phyloP scores from a whole-genome alignment of 2,888 invertebrate genomes.

The Chelonus formosanus region DNA sequence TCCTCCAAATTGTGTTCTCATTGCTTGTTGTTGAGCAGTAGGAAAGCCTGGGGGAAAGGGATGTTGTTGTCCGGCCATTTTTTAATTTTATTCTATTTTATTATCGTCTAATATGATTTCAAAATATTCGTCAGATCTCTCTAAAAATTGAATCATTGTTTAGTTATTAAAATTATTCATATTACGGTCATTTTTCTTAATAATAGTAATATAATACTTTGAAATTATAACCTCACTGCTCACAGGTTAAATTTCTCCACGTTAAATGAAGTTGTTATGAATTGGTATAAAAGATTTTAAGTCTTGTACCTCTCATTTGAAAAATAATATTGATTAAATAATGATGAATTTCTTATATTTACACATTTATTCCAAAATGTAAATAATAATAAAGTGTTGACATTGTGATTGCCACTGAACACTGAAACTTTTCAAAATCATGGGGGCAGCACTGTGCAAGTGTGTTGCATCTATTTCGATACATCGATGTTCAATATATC shows the following conservation, averaged over 20 bases:
- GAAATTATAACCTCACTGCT: too few species aligned
- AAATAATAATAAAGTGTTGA: constrained; percentile 1
- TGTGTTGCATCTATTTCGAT: neutral
- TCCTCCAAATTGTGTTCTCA: constrained; percentile 73
- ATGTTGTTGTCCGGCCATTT: constrained; percentile 78
- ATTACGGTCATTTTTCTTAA: too few species aligned
- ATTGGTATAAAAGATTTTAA: too few species aligned
- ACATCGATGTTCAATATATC: neutral
- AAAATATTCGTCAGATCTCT: neutral
- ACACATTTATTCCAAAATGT: neutral
- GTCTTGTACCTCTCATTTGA: neutral
- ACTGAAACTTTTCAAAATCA: too few species aligned
- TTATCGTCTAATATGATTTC: neutral
- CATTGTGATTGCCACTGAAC: neutral
- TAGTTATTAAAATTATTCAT: neutral
- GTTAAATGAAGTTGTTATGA: too few species aligned
- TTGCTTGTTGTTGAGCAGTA: constrained; percentile 68
- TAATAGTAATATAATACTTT: too few species aligned
- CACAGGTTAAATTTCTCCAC: too few species aligned
- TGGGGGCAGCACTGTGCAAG: constrained; percentile 12
- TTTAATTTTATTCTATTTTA: constrained; percentile 22
- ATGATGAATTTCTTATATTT: neutral
- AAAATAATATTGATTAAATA: neutral
- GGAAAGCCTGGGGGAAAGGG: constrained; percentile 77
- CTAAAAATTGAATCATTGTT: neutral